Percentiles rank a stretch among this genome's conserved stretches.
Conservation (phyloP, 2,113 vertebrate species). For the Gymnobelideus leadbeateri region DNA sequence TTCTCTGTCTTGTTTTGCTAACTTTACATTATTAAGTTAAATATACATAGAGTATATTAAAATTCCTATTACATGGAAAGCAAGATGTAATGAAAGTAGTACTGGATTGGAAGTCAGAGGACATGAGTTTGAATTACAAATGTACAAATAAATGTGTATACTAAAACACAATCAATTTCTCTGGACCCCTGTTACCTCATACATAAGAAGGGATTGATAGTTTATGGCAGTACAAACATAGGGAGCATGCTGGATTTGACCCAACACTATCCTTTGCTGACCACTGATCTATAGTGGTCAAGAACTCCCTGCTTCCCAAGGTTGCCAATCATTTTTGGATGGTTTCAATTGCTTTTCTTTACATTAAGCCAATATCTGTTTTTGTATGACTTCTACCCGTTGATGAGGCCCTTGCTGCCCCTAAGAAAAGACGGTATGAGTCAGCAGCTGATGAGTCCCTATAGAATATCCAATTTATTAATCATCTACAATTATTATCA, state of each 20-base stretch:
- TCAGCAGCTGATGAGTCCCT: background rate
- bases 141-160: background rate
- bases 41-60: background rate
- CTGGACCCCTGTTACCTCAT: background rate
- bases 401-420: background rate
- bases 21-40: background rate
- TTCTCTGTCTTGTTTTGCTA: background rate
- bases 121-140: background rate
- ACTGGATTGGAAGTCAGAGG: background rate
- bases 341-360: background rate
- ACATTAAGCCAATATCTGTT: background rate
- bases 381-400: background rate
- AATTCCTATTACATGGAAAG: background rate
- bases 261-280: too few relatives aligned
- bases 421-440: background rate
- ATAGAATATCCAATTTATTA: background rate
- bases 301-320: background rate
- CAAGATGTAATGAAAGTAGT: background rate
- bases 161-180: background rate
- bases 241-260: background rate
- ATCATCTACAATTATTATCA: background rate
- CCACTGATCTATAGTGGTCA: background rate
- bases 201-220: background rate
- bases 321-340: background rate
- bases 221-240: background rate